Evolutionary conservation across 2,797 vertebrate species (phyloP).

Genomic region (Chaetophractus vellerosus): DNA sequence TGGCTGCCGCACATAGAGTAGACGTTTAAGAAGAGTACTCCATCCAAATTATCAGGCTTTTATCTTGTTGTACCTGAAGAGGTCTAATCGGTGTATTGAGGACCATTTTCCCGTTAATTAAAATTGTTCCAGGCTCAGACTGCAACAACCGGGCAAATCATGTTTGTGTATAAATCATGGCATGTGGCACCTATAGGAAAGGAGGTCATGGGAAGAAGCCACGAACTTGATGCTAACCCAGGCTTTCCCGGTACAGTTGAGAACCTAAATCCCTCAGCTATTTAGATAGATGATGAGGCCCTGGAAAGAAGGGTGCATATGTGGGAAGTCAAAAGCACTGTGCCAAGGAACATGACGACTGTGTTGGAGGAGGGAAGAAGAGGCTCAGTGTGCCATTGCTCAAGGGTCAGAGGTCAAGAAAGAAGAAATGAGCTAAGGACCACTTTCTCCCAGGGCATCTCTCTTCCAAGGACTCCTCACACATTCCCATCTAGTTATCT

Average conservation of each 20-base stretch:
- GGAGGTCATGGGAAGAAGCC: not conserved
- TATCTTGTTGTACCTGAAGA: conserved; percentile 92
- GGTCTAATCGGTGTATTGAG: conserved; percentile 92
- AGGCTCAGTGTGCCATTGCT: fast-evolving
- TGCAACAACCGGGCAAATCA: conserved; percentile 90
- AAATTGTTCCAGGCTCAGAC: conserved; percentile 91
- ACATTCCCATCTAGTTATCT: not conserved
- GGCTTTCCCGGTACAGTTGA: not conserved
- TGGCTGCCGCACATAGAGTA: conserved; percentile 87
- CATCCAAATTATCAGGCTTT: conserved; percentile 93
- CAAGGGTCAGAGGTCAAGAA: not conserved
- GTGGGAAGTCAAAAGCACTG: not conserved
- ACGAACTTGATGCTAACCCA: not conserved
- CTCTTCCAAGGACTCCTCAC: not conserved
- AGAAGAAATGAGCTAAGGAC: not conserved
- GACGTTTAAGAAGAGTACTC: conserved; percentile 90
- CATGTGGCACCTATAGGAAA: conserved; percentile 64
- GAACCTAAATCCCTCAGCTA: not conserved
- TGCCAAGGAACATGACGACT: not conserved
- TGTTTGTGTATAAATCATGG: conserved; percentile 80
- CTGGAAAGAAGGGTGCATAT: not conserved
- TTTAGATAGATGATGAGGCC: not conserved
- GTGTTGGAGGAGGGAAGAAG: not conserved
- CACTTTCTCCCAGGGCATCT: not conserved
- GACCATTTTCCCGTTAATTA: conserved; percentile 92